A percentile compares a stretch with the other conserved stretches of the same genome.
phyloP scores from a whole-genome alignment of 2,888 invertebrate species.

The Aspidiotus destructor region DNA sequence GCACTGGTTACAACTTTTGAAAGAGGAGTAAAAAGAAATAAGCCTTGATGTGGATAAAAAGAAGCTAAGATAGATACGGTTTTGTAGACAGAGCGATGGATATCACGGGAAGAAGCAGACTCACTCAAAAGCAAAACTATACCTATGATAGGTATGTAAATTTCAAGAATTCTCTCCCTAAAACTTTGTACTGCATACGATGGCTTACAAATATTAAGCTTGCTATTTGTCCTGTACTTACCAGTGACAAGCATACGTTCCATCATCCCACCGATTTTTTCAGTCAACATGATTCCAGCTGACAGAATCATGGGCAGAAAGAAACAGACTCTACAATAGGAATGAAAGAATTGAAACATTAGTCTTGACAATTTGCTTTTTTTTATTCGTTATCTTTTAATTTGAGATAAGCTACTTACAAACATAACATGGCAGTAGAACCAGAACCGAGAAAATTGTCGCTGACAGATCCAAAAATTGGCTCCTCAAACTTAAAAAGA shows the following conservation, averaged over 20 bases:
- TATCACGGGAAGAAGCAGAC: no score
- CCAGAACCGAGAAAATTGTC: conserved; percentile 68
- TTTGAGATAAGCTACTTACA: conserved; percentile 47
- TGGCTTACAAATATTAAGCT: no score
- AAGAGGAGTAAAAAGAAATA: no score
- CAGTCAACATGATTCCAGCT: conserved; percentile 38
- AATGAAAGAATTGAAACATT: neutral
- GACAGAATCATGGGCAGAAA: conserved; percentile 39
- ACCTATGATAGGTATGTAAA: no score
- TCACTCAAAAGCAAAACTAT: no score
- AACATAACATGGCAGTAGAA: conserved; percentile 72
- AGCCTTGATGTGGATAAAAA: no score
- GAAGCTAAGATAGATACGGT: no score
- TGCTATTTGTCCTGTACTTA: conserved; percentile 16
- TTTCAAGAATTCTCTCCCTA: no score
- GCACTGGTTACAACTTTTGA: no score
- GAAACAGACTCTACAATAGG: conserved; percentile 37
- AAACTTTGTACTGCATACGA: no score
- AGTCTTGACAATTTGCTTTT: neutral
- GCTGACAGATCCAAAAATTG: conserved; percentile 49
- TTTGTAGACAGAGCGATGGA: no score
- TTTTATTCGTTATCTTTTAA: neutral
- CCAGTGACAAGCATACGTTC: conserved; percentile 39
- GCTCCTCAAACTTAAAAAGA: neutral
- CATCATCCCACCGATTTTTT: conserved; percentile 39